Evolutionary conservation across 2,113 vertebrate genomes (phyloP).

Genomic region (Zapus hudsonius): DNA sequence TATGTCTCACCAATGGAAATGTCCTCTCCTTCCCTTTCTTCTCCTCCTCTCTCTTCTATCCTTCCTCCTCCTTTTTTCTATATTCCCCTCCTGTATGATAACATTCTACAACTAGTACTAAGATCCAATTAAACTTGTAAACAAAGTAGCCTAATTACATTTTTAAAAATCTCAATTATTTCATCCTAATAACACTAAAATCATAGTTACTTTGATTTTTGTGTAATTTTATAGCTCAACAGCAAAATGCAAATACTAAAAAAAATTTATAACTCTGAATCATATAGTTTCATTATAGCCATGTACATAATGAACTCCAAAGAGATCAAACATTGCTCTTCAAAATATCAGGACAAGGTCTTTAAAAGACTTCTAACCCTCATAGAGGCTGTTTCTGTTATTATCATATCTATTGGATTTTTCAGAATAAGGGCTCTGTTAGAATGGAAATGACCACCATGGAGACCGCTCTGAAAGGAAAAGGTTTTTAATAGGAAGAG

Average conservation of each 20-base stretch:
- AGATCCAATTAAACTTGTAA: background rate
- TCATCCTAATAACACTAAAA: background rate
- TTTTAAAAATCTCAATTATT: background rate
- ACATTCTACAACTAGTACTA: too few relatives aligned
- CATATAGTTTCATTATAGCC: background rate
- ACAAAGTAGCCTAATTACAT: background rate
- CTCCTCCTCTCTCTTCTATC: accelerated
- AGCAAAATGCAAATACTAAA: background rate
- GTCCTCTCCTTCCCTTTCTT: too few relatives aligned
- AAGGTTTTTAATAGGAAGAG: too few relatives aligned
- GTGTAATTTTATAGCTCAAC: background rate
- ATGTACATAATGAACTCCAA: background rate
- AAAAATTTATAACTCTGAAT: background rate
- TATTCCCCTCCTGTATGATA: too few relatives aligned
- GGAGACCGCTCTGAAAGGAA: too few relatives aligned
- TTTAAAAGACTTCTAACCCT: too few relatives aligned
- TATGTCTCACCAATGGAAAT: too few relatives aligned
- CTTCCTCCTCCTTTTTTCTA: accelerated
- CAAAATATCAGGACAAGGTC: background rate
- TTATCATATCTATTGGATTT: background rate
- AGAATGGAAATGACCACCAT: too few relatives aligned
- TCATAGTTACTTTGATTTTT: background rate
- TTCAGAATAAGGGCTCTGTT: too few relatives aligned
- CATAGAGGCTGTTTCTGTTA: background rate
- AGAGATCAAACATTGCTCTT: background rate